Conservation (phyloP, 2,797 vertebrate genomes). For the Tokudaia muenninki region DNA sequence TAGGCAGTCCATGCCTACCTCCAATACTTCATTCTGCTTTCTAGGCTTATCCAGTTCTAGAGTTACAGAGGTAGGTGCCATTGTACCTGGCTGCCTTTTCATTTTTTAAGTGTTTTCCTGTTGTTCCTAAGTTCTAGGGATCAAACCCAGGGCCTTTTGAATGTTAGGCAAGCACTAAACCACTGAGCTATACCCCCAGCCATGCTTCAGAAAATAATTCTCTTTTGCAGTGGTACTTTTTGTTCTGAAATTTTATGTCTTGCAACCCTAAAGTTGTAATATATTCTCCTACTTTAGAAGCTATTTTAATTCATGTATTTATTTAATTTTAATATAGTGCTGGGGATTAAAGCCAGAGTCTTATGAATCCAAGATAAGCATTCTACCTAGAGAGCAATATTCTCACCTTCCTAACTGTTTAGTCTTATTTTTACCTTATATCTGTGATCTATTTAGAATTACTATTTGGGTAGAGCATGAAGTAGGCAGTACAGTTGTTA, state of each 20-base stretch:
- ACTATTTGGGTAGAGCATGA: not conserved
- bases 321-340: not conserved
- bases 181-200: not conserved
- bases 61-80: not conserved
- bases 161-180: not conserved
- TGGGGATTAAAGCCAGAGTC: not conserved
- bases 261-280: conserved; percentile 3
- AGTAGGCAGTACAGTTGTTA: not conserved
- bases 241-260: conserved; percentile 25
- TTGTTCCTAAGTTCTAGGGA: not conserved
- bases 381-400: not conserved
- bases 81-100: not conserved
- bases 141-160: not conserved
- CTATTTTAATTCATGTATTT: not conserved
- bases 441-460: not conserved
- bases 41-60: not conserved
- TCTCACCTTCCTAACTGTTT: not conserved
- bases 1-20: not conserved
- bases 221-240: not conserved
- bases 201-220: conserved; percentile 31
- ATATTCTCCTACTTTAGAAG: not conserved
- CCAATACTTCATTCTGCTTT: not conserved
- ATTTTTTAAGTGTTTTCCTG: not conserved
- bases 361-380: not conserved
- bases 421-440: conserved; percentile 42